These are phyloP conservation scores for Diaperis boleti DNA, from an alignment of 2,888 invertebrate species.

Conservation along the genomic window DNA sequence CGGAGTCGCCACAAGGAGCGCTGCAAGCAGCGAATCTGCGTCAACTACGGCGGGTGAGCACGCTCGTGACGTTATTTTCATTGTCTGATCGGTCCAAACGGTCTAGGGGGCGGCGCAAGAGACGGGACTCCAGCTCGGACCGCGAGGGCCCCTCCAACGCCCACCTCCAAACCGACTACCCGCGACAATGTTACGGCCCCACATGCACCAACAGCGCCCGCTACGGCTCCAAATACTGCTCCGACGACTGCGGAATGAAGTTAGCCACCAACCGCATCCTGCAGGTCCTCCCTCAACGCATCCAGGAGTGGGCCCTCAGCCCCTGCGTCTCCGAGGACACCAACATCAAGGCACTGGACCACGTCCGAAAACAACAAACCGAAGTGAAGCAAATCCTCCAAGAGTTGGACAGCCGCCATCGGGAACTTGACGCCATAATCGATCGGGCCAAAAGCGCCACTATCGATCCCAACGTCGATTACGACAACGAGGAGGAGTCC, in stretches of 20 bases:
- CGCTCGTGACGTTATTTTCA: not conserved
- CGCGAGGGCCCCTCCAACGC: constrained; percentile 67
- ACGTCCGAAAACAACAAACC: constrained; percentile 81
- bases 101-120: constrained; percentile 57
- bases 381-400: constrained; percentile 83
- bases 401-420: constrained; percentile 83
- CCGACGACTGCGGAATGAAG: constrained; percentile 90
- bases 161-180: constrained; percentile 71
- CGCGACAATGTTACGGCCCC: constrained; percentile 93
- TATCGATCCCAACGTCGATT: constrained; percentile 74
- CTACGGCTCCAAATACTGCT: constrained; percentile 90
- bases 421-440: constrained; percentile 83
- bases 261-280: constrained; percentile 88
- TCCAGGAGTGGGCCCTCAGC: constrained; percentile 93
- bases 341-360: constrained; percentile 69
- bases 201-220: constrained; percentile 84
- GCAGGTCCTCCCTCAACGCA: constrained; percentile 76
- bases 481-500: constrained; percentile 75
- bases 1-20: constrained; percentile 63
- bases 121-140: constrained; percentile 62
- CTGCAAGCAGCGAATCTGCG: constrained; percentile 69
- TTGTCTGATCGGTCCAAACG: no score
- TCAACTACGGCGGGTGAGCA: constrained; percentile 63
- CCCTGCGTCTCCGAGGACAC: constrained; percentile 89
- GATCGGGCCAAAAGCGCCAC: constrained; percentile 81